These are phyloP conservation scores for Drusus annulatus DNA, from an alignment of 1,140 invertebrate species.

Conservation along the genomic window DNA sequence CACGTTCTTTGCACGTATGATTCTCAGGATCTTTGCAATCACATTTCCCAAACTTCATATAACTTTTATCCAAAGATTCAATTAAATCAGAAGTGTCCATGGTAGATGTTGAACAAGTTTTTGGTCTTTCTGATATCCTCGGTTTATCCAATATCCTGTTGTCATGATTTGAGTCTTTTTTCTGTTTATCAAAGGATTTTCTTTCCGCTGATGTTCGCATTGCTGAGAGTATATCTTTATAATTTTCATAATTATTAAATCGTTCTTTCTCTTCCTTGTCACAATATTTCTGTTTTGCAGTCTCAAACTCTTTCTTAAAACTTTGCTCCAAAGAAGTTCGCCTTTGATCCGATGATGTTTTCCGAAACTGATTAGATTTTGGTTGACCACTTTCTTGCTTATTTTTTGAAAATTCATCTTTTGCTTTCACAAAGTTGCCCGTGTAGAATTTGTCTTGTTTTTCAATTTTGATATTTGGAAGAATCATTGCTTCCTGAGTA, in stretches of 20 bases:
- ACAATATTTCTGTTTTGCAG: conserved; percentile 6
- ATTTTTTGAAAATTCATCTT: conserved; percentile 40
- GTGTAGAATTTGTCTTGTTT: conserved; percentile 61
- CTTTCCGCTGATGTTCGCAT: conserved; percentile 47
- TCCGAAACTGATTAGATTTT: conserved; percentile 12
- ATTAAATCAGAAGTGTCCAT: conserved; percentile 24
- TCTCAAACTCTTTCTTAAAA: conserved; percentile 35
- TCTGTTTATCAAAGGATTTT: conserved; percentile 54
- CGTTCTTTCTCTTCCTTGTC: conserved; percentile 10
- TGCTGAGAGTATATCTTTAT: conserved; percentile 29
- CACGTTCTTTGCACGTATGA: conserved; percentile 64
- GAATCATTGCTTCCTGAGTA: conserved; percentile 53
- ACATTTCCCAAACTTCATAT: conserved; percentile 42
- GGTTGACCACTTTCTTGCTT: neutral
- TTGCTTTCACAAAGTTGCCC: conserved; percentile 26
- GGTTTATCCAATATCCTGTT: conserved; percentile 29
- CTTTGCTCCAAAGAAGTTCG: conserved; percentile 31
- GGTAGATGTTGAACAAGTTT: conserved; percentile 29
- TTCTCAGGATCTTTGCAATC: conserved; percentile 62
- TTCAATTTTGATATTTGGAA: conserved; percentile 59
- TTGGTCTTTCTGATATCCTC: conserved; percentile 45
- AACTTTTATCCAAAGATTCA: conserved; percentile 41
- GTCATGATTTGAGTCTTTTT: conserved; percentile 30
- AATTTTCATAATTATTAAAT: conserved; percentile 29
- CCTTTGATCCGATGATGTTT: conserved; percentile 17